A percentile compares a stretch with the other conserved stretches of the same genome.
These are phyloP conservation scores for Erethizon dorsatum DNA, from an alignment of 2,797 vertebrate genomes.

Conservation along the genomic window DNA sequence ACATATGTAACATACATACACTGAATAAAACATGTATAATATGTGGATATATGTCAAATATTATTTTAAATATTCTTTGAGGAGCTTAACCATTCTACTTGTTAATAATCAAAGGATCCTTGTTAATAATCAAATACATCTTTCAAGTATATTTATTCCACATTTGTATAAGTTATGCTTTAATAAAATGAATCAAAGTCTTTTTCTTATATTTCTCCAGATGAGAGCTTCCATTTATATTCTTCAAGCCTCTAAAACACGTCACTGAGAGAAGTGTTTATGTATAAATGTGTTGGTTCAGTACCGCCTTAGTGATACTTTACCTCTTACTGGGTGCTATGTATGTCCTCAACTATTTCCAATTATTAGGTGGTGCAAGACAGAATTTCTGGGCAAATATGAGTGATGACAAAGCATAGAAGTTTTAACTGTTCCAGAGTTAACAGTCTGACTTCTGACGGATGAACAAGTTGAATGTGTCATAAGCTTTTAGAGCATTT, in stretches of 20 bases:
- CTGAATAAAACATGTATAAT: not conserved
- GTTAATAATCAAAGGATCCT: not conserved
- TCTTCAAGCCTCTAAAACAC: not conserved
- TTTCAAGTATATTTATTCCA: not conserved
- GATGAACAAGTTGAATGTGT: not conserved
- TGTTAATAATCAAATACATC: conserved; percentile 29
- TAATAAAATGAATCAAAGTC: conserved; percentile 34
- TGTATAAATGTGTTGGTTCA: not conserved
- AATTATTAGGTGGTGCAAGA: not conserved
- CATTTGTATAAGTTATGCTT: not conserved
- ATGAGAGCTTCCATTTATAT: not conserved
- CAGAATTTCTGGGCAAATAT: not conserved
- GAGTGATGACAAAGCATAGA: not conserved
- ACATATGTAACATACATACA: not conserved
- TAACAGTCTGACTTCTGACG: conserved; percentile 1
- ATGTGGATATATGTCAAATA: not conserved
- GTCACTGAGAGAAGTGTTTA: not conserved
- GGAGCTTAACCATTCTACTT: not conserved
- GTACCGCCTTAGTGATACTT: not conserved
- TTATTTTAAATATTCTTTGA: conserved; percentile 1
- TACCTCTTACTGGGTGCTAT: not conserved
- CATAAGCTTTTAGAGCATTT: conserved; percentile 35
- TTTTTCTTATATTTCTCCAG: conserved; percentile 18
- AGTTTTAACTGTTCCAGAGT: not conserved
- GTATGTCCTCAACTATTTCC: not conserved